A percentile compares a stretch with the other conserved stretches of the same genome.
phyloP scores from a whole-genome alignment of 1,140 invertebrate genomes.

The Metopolophium dirhodum region DNA sequence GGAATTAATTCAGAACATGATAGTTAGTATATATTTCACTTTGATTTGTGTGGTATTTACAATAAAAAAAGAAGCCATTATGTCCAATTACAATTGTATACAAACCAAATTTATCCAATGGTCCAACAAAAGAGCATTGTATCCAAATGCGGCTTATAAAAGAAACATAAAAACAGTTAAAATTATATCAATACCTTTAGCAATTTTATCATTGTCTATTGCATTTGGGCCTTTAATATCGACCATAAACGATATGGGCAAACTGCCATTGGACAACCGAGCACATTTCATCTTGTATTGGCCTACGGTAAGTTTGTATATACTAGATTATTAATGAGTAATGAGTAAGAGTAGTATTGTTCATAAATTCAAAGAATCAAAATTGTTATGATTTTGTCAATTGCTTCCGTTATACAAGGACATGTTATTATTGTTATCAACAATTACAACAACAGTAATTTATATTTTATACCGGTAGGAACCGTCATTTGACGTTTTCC shows the following conservation, averaged over 20 bases:
- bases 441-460: not conserved
- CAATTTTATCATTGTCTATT: not conserved
- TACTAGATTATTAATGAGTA: not conserved
- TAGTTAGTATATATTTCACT: not conserved
- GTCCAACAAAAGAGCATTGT: not conserved
- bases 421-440: too few species aligned
- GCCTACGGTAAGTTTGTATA: not conserved
- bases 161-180: not conserved
- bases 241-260: not conserved
- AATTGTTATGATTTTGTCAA: not conserved
- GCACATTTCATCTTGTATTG: not conserved
- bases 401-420: too few species aligned
- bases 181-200: not conserved
- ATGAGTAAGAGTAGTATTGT: not conserved
- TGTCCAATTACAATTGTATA: not conserved
- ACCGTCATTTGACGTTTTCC: too few species aligned
- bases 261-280: not conserved
- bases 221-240: not conserved
- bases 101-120: not conserved
- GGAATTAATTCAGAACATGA: slow-evolving; percentile 32
- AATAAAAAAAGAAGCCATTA: not conserved
- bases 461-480: not conserved
- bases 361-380: not conserved
- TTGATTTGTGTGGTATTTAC: not conserved
- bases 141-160: not conserved